phyloP scores from a whole-genome alignment of 2,888 invertebrate species.

The Carterocephalus palaemon region DNA sequence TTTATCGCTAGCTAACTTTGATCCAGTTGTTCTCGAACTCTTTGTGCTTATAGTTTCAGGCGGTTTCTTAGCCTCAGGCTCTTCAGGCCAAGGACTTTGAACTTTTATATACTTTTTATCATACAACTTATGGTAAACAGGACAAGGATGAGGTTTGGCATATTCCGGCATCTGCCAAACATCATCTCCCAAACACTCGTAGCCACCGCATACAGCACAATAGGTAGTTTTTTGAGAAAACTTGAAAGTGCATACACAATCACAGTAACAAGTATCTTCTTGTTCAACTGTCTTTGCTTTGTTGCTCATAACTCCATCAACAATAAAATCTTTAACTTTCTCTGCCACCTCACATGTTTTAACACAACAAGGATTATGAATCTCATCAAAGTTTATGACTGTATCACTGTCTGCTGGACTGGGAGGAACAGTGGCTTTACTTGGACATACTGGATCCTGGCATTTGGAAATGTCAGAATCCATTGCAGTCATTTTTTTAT shows the following conservation, averaged over 20 bases:
- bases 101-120: constrained; percentile 55
- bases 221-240: constrained; percentile 64
- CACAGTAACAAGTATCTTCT: constrained; percentile 61
- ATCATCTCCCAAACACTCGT: constrained; percentile 64
- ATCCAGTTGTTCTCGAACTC: constrained; percentile 40
- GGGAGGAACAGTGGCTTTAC: constrained; percentile 35
- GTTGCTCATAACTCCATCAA: constrained; percentile 44
- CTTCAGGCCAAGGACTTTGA: constrained; percentile 57
- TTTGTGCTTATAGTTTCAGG: constrained; percentile 42
- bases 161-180: constrained; percentile 53
- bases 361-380: constrained; percentile 60
- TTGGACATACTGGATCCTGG: constrained; percentile 42
- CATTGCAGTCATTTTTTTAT: constrained; percentile 26
- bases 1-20: constrained; percentile 34
- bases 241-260: constrained; percentile 64
- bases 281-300: constrained; percentile 36
- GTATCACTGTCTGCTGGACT: constrained; percentile 69
- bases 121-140: constrained; percentile 67
- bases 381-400: constrained; percentile 51
- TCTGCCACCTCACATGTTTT: constrained; percentile 61
- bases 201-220: constrained; percentile 67
- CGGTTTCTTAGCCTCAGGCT: constrained; percentile 37
- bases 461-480: constrained; percentile 37
- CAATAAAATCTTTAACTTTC: constrained; percentile 61
- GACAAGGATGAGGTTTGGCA: constrained; percentile 64